Percentiles rank a stretch among this genome's conserved stretches.
These are phyloP conservation scores for Trachelus iudaicus DNA, from an alignment of 2,888 invertebrate genomes.

Conservation along the genomic window DNA sequence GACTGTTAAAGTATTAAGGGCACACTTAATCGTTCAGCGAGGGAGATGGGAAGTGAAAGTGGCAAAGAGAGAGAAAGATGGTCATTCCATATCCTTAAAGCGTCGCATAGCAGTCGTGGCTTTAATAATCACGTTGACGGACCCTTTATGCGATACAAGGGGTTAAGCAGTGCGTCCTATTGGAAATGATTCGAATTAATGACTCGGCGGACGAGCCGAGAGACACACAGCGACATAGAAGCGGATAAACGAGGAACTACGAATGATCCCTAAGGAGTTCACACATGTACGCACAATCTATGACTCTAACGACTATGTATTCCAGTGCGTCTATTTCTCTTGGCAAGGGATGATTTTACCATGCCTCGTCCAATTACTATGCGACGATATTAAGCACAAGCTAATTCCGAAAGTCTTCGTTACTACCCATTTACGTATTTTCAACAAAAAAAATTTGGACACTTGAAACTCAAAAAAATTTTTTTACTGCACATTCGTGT, in stretches of 20 bases:
- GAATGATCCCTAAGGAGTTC: background rate
- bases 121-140: constrained; percentile 26
- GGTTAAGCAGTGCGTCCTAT: constrained; percentile 36
- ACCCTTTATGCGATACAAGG: constrained; percentile 23
- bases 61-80: background rate
- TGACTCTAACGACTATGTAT: background rate
- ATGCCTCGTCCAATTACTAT: background rate
- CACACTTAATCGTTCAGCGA: background rate
- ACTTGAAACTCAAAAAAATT: background rate
- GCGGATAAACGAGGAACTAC: background rate
- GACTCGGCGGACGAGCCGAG: constrained; percentile 19
- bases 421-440: no score
- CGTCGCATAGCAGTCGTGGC: background rate
- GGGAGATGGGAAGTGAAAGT: background rate
- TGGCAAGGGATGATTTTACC: background rate
- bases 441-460: no score
- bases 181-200: constrained; percentile 53
- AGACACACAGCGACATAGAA: background rate
- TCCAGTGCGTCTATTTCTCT: background rate
- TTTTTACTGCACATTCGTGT: background rate
- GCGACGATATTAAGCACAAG: background rate
- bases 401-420: background rate
- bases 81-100: background rate
- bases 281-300: background rate
- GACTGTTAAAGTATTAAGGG: background rate